Percentiles rank a stretch among this genome's conserved stretches.
phyloP scores from a whole-genome alignment of 2,113 vertebrate species.

The Pelobates fuscus region DNA sequence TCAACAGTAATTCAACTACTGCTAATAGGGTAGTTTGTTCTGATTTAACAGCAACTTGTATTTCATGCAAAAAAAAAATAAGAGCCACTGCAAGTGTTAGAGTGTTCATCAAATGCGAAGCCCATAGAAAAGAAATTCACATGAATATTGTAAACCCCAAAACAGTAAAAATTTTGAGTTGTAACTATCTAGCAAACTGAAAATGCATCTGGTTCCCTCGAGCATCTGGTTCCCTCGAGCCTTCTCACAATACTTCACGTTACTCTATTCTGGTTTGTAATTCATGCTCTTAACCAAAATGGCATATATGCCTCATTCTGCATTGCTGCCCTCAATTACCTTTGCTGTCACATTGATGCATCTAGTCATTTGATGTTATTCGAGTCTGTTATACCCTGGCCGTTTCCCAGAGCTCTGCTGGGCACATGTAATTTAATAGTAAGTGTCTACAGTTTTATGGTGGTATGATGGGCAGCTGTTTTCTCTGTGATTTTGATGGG shows the following conservation, averaged over 20 bases:
- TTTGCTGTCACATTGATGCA: conserved; percentile 23
- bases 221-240: neutral
- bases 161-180: neutral
- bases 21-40: too few species aligned
- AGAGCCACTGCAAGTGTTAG: neutral
- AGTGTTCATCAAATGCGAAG: neutral
- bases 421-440: conserved; percentile 43
- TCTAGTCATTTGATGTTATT: conserved; percentile 42
- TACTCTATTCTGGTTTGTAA: neutral
- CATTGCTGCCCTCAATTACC: conserved; percentile 6
- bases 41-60: neutral
- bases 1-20: too few species aligned
- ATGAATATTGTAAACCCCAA: conserved; percentile 9
- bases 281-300: neutral
- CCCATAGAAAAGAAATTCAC: neutral
- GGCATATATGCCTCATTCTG: neutral
- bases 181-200: conserved; percentile 1
- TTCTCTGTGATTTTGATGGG: conserved; percentile 4
- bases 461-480: conserved; percentile 12
- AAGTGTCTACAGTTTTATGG: conserved; percentile 33
- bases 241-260: neutral
- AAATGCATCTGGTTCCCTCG: conserved; percentile 7
- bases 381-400: conserved; percentile 31
- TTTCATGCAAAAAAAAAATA: neutral
- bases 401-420: conserved; percentile 36